Base-by-base conservation (phyloP, 2,113 vertebrate genomes). In the Microcebus murinus region DNA sequence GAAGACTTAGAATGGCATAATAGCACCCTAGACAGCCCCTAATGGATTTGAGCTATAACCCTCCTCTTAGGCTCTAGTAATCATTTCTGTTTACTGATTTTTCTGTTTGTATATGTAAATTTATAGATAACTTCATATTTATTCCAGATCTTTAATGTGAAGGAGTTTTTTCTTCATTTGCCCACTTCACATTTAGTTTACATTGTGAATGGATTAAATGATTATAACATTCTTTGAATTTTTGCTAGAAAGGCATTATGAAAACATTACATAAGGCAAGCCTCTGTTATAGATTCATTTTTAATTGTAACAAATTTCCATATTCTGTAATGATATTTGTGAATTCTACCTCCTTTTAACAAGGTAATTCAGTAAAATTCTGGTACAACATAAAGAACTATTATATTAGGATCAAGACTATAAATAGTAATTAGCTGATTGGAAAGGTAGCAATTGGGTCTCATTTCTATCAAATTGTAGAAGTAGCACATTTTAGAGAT, bases 211-310 rank as follows among this genome's bases (percentile, higher is more conserved):
- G 34, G 87, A 80, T 95, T 94, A 95, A 95, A 61, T 77, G 36
- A 91, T 95, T 82, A 89, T 91, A 89, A 65, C 63, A 70, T 95
- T 95, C n/a, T 95, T 88, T 96, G 57, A 91, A 80, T 96, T 97
- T 97, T 93, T 96, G n/a, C 84, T 95, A 48, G 87, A 87, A 96
- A 96, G 31, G 12, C n/a, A 25, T 96, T 96, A 34, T 70, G 55
- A 95, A 90, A 94, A 86, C 76, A 73, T 12, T 93, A 17, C 6
- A 21, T 86, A 83, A 93, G 27, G 9, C 39, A 84, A 76, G 9
- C n/a, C 27, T 91, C 21, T 94, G 50, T 63, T 63, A 61, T 61
- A 76, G 50, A 34, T 73, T 96, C 48, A 94, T 59, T 84, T 95
- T 96, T 87, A 90, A 52, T 92, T 92, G 36, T 70, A 57, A 82